Percentiles rank a stretch among this genome's conserved stretches.
These are phyloP conservation scores for Malurus leucopterus DNA, from an alignment of 2,797 vertebrate species.

Conservation along the genomic window DNA sequence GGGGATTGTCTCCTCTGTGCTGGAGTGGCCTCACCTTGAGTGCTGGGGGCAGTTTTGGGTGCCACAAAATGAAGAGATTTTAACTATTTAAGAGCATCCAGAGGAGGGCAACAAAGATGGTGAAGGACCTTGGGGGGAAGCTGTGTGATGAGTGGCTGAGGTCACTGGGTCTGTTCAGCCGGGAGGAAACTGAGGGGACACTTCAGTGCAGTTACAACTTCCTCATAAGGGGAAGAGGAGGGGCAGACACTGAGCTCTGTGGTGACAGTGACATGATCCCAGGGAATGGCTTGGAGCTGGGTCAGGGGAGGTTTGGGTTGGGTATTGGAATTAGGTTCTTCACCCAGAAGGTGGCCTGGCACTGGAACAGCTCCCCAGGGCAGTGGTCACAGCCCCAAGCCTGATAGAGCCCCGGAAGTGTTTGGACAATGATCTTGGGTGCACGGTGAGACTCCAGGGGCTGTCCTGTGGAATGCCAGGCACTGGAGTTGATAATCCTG, in stretches of 20 bases:
- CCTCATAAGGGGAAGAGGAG: neutral
- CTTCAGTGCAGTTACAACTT: neutral
- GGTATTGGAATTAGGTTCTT: fast-evolving
- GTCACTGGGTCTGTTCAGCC: too few species aligned
- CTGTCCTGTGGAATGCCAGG: neutral
- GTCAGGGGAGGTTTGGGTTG: fast-evolving
- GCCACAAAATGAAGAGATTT: fast-evolving
- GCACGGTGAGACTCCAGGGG: neutral
- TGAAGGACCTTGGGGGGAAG: neutral
- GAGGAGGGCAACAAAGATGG: neutral
- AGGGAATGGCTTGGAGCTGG: neutral
- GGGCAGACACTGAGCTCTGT: neutral
- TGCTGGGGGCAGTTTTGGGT: fast-evolving
- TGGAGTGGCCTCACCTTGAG: fast-evolving
- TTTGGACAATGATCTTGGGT: neutral
- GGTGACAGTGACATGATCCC: fast-evolving
- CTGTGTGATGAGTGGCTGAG: fast-evolving
- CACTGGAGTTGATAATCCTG: neutral
- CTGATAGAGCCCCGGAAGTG: neutral
- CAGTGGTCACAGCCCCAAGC: neutral
- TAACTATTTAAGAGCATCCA: fast-evolving
- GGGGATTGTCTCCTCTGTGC: neutral
- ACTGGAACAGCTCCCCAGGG: neutral
- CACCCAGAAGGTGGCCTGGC: fast-evolving
- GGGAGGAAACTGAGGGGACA: neutral